A percentile compares a stretch with the other conserved stretches of the same genome.
Conservation (phyloP, 2,888 invertebrate species). For the Vesta saturnalis region DNA sequence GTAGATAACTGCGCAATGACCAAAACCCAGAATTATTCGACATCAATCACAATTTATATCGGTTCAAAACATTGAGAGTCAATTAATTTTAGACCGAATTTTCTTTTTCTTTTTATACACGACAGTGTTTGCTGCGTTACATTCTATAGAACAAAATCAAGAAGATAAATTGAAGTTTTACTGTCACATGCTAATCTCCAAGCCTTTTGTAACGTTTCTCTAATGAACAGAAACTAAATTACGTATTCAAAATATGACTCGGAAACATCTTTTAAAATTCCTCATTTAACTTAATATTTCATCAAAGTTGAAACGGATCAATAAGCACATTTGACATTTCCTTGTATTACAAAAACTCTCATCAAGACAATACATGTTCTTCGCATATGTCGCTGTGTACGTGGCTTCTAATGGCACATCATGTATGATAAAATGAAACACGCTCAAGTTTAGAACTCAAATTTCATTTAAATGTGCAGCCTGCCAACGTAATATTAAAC, state of each 20-base stretch:
- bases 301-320: not conserved
- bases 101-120: not conserved
- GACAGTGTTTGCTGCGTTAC: not conserved
- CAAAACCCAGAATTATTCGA: not conserved
- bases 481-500: not conserved
- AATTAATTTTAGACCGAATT: not conserved
- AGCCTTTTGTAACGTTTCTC: not conserved
- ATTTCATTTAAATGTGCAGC: not conserved
- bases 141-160: not conserved
- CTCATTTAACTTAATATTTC: not conserved
- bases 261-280: not conserved
- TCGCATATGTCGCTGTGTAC: not conserved
- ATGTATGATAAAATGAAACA: not conserved
- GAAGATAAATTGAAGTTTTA: conserved; percentile 10
- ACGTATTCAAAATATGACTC: not conserved
- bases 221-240: not conserved
- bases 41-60: not conserved
- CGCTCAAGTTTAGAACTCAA: not conserved
- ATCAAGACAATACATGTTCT: not conserved
- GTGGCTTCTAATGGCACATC: not conserved
- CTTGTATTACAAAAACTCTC: not conserved
- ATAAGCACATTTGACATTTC: not conserved
- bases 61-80: not conserved
- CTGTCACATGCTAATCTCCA: conserved; percentile 4
- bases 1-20: no score